Base-by-base conservation (phyloP, 1,140 invertebrate genomes). In the Penaeus japonicus region DNA sequence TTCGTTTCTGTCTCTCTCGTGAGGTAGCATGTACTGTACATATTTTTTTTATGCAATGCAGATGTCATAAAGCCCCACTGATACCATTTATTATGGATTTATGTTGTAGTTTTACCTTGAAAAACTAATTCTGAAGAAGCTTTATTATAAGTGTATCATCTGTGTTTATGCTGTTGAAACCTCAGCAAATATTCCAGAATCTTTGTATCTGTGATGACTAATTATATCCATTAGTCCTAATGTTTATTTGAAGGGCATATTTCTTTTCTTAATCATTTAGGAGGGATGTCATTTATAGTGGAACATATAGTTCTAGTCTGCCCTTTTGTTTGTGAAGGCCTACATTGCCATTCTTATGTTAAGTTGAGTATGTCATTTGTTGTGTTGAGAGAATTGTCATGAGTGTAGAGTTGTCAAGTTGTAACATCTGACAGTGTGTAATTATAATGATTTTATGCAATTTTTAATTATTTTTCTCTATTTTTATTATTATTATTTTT, bases 191-290 rank as follows among this genome's bases (percentile, higher is more conserved):
- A 88, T 88, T 88, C 87, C 87, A 88, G 87, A 88, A 83, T 83
- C 35, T 73, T 73, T 88, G 53, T 82, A 87, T 88, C 80, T 88
- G 80, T 88, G 87, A 88, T 88, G 80, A 75, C 70, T 85, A 75
- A 57, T 82, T 88, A 84, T 82, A 88, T 88, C 81, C 47, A 78
- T 84, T 70, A 78, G 32, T 86, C 57, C 81, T 83, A 70, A 83
- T 59, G 55, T 47, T 65, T 32, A 73, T 62, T 22, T 83, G 81
- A 83, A 83, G 81, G 57, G 81, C 30, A 65, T 59, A 59, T 65
- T 83, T 83, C 47, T 10, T 65, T 70, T 84, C 55, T 55, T 82
- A 35, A 30, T 59, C 30, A 55, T 57, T 35, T 27, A 75, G 54
- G 83, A 35, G 53, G 70, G 62, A 84, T 24, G 24, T 84, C 32